Conservation (phyloP, 2,113 vertebrate species). For the Promerops cafer region DNA sequence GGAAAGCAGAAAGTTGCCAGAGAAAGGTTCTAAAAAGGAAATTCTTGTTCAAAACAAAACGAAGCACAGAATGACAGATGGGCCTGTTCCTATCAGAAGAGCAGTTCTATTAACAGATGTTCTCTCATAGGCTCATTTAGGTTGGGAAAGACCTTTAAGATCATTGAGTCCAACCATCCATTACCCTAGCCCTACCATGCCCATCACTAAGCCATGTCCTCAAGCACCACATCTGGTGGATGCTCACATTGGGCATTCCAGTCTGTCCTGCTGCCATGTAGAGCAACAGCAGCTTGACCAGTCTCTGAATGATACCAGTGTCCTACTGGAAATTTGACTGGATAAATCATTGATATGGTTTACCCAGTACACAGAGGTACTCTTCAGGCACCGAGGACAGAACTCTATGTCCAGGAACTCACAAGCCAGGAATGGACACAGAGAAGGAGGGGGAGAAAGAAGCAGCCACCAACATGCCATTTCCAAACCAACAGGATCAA, state of each 20-base stretch:
- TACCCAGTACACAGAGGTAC: neutral
- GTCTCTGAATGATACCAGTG: neutral
- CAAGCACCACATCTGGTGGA: neutral
- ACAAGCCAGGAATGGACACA: neutral
- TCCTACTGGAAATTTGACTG: neutral
- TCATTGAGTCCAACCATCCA: neutral
- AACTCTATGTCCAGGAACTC: neutral
- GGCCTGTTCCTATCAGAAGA: neutral
- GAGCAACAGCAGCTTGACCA: neutral
- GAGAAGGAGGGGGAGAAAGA: neutral
- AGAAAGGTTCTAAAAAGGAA: slow-evolving; percentile 26
- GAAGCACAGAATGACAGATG: slow-evolving; percentile 18
- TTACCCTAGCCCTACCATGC: neutral
- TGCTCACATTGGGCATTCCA: neutral
- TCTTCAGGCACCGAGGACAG: neutral
- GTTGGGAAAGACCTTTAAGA: neutral
- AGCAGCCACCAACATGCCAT: neutral
- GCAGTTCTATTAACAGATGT: neutral
- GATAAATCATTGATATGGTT: neutral
- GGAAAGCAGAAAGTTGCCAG: slow-evolving; percentile 34
- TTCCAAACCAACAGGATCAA: neutral
- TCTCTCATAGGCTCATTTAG: neutral
- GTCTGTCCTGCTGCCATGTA: neutral
- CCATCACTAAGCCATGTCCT: neutral
- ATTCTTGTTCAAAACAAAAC: neutral